phyloP scores from a whole-genome alignment of 2,113 vertebrate genomes.

The Morphnarchus princeps region DNA sequence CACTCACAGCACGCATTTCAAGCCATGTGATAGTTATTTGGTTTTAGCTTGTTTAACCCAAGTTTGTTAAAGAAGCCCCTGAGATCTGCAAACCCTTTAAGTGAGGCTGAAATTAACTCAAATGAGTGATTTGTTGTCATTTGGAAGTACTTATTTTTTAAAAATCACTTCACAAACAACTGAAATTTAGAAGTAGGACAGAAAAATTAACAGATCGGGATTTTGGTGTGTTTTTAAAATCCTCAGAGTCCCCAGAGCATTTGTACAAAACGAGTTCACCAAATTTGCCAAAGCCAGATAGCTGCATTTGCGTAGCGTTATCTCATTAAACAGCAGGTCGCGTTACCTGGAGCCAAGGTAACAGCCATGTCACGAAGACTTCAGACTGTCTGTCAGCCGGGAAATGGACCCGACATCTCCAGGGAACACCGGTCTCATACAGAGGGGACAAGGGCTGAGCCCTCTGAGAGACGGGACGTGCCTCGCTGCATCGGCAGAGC shows the following conservation, averaged over 20 bases:
- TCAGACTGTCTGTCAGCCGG: neutral
- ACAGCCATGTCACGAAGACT: neutral
- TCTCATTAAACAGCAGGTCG: neutral
- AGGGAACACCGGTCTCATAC: neutral
- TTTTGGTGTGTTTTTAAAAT: neutral
- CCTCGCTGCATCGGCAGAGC: neutral
- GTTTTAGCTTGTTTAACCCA: neutral
- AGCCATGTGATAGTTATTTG: neutral
- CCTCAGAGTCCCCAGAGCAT: neutral
- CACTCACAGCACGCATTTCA: neutral
- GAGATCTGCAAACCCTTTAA: neutral
- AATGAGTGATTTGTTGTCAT: neutral
- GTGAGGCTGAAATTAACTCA: neutral
- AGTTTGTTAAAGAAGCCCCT: neutral
- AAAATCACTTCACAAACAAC: neutral
- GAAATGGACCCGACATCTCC: accelerated
- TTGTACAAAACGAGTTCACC: neutral
- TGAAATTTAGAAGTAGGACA: neutral
- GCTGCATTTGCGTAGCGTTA: no score
- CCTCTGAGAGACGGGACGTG: neutral
- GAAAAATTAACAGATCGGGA: neutral
- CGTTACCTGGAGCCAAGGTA: neutral
- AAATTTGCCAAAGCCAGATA: neutral
- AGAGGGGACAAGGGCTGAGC: neutral
- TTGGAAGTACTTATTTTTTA: neutral